Conservation (phyloP, 2,888 invertebrate species). For the Heterodera filipjevi region DNA sequence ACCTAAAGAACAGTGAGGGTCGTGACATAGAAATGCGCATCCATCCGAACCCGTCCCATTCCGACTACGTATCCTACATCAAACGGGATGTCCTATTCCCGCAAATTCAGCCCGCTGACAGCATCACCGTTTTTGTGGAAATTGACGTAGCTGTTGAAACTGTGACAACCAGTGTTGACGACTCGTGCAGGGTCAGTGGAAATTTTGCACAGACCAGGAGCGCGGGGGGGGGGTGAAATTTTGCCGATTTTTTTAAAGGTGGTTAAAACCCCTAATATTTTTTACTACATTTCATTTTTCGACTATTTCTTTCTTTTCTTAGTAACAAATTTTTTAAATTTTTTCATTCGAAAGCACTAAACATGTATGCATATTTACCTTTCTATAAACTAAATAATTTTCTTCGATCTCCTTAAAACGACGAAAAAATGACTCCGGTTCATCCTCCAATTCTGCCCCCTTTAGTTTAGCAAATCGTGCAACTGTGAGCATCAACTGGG, state of each 20-base stretch:
- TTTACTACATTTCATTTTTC: too few species aligned
- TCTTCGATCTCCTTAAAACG: too few species aligned
- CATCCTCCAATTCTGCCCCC: too few species aligned
- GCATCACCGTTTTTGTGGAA: conserved; percentile 64
- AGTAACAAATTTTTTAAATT: too few species aligned
- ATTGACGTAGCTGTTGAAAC: conserved; percentile 66
- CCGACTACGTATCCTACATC: conserved; percentile 65
- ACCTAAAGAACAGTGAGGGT: conserved; percentile 60
- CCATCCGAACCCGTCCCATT: conserved; percentile 66
- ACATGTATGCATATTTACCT: too few species aligned
- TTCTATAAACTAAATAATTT: too few species aligned
- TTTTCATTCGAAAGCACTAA: too few species aligned
- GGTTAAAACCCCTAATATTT: too few species aligned
- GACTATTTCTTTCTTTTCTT: too few species aligned
- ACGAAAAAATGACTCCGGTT: too few species aligned
- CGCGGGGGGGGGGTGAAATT: too few species aligned
- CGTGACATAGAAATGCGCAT: conserved; percentile 66
- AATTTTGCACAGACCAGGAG: too few species aligned
- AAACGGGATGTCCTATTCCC: conserved; percentile 65
- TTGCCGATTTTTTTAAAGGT: background rate
- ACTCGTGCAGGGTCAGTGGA: conserved; percentile 45
- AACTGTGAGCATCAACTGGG: conserved; percentile 51
- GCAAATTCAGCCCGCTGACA: conserved; percentile 64
- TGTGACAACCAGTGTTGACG: conserved; percentile 60
- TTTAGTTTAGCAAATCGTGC: conserved; percentile 24